These are phyloP conservation scores for Prunella himalayana DNA, from an alignment of 2,113 vertebrate genomes.

Conservation along the genomic window DNA sequence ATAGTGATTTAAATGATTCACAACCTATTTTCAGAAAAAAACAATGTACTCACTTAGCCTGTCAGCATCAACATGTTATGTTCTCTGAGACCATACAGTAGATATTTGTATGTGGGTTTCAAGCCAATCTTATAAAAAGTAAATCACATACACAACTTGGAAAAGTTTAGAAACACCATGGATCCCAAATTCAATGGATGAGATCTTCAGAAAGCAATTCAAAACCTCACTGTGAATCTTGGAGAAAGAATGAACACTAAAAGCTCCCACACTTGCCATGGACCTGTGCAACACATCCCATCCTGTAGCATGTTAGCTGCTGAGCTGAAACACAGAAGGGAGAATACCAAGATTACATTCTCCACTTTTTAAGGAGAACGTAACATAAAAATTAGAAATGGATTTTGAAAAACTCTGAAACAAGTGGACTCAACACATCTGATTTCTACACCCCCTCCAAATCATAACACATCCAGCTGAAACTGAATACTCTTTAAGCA, in stretches of 20 bases:
- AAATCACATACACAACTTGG: background rate
- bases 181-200: background rate
- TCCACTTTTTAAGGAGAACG: background rate
- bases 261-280: accelerated
- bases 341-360: background rate
- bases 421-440: background rate
- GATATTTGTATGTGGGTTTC: background rate
- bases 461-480: background rate
- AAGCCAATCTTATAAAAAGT: background rate
- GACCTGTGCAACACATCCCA: background rate
- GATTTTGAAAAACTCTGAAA: background rate
- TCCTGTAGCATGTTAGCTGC: background rate
- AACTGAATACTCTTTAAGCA: background rate
- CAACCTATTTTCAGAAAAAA: background rate
- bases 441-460: background rate
- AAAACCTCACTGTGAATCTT: background rate
- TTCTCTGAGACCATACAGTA: background rate
- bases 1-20: background rate
- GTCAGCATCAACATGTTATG: background rate
- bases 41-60: background rate
- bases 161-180: background rate
- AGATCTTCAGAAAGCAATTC: background rate
- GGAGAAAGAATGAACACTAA: background rate
- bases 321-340: background rate
- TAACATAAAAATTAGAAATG: background rate